Conservation (phyloP, 2,888 invertebrate species). For the Caenorhabditis imperialis region DNA sequence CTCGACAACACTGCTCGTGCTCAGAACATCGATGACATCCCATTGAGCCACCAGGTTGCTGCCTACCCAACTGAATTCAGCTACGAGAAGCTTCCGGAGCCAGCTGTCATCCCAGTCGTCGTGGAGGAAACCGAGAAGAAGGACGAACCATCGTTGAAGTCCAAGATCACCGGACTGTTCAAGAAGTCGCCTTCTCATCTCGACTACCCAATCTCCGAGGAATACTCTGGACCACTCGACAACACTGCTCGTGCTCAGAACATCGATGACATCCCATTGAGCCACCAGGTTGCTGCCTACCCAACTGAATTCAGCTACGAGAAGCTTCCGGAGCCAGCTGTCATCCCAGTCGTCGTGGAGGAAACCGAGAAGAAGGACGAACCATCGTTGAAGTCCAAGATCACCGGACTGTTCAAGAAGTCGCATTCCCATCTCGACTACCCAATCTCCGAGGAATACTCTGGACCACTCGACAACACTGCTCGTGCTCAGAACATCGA, state of each 20-base stretch:
- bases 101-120: too few species aligned
- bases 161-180: constrained; percentile 2
- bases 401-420: constrained; percentile 42
- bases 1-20: too few species aligned
- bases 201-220: constrained; percentile 64
- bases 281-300: constrained; percentile 14
- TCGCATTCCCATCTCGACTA: constrained; percentile 59
- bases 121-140: too few species aligned
- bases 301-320: constrained; percentile 35
- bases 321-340: constrained; percentile 27
- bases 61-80: too few species aligned
- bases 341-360: constrained; percentile 28
- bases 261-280: constrained; percentile 38
- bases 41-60: too few species aligned
- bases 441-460: constrained; percentile 57
- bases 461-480: constrained; percentile 56
- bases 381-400: constrained; percentile 22
- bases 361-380: constrained; percentile 33
- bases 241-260: constrained; percentile 24
- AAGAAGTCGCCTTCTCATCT: constrained; percentile 55
- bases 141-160: too few species aligned
- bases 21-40: too few species aligned
- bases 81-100: too few species aligned
- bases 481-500: constrained; percentile 32
- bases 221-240: constrained; percentile 54